These are phyloP conservation scores for Globodera rostochiensis DNA, from an alignment of 1,140 invertebrate genomes.

Conservation along the genomic window DNA sequence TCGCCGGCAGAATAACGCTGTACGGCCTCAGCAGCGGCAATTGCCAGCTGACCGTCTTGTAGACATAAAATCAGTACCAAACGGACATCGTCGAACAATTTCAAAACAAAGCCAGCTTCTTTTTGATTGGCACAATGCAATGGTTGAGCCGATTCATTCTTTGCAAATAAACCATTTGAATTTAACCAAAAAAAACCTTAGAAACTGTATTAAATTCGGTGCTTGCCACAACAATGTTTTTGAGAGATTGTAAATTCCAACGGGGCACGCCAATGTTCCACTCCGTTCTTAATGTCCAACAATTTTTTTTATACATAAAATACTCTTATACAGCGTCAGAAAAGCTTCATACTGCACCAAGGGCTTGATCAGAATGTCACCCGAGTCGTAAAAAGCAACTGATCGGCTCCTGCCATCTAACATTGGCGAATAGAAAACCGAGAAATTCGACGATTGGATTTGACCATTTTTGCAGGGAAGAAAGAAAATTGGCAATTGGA, in stretches of 20 bases:
- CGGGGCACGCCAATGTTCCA: not conserved
- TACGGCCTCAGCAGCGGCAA: not conserved
- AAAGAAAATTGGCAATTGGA: slow-evolving; percentile 1
- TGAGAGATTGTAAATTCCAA: not conserved
- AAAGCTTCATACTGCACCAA: not conserved
- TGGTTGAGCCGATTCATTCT: not conserved
- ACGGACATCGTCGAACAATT: not conserved
- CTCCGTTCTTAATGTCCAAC: not conserved
- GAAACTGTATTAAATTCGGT: not conserved
- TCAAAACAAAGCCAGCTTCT: not conserved
- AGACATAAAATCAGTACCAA: not conserved
- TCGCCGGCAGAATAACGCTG: not conserved
- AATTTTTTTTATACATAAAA: not conserved
- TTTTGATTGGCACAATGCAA: not conserved
- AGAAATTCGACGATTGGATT: not conserved
- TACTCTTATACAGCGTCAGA: not conserved
- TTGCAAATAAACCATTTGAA: not conserved
- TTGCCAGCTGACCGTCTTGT: not conserved
- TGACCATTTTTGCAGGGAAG: not conserved
- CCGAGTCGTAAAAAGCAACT: not conserved
- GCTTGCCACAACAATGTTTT: not conserved
- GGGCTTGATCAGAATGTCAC: not conserved
- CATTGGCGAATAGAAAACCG: not conserved
- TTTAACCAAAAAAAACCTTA: not conserved
- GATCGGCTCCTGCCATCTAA: not conserved